Evolutionary conservation across 2,113 vertebrate genomes (phyloP).

Genomic region (Ahaetulla prasina): DNA sequence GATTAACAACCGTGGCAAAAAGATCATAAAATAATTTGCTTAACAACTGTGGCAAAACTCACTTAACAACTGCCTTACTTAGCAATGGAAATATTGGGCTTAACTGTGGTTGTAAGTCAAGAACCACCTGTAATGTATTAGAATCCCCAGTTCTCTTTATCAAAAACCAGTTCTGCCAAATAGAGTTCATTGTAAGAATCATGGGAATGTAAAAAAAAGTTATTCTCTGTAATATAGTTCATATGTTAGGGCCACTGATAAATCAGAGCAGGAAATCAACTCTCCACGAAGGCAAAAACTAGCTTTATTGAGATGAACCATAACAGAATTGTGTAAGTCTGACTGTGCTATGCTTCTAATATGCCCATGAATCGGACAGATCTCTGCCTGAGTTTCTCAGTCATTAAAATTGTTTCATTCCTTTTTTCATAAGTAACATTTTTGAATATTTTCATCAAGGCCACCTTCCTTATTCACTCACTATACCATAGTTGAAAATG

Average conservation of each 20-base stretch:
- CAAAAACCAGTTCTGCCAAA: background rate
- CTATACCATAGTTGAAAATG: background rate
- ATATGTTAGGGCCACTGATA: background rate
- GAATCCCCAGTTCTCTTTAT: background rate
- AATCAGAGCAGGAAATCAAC: background rate
- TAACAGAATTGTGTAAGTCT: background rate
- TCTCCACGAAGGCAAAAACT: background rate
- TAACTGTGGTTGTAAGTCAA: background rate
- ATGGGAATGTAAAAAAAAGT: background rate
- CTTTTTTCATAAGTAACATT: background rate
- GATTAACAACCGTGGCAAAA: background rate
- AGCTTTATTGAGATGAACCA: background rate
- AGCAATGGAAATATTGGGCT: background rate
- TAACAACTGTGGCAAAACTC: background rate
- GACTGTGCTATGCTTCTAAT: background rate
- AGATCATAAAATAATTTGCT: background rate
- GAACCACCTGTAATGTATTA: constrained; percentile 3
- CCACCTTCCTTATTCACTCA: background rate
- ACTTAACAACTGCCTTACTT: background rate
- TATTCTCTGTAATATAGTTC: background rate
- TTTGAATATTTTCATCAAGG: background rate
- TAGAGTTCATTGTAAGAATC: background rate
- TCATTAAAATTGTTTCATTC: background rate
- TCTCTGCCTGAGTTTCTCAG: background rate
- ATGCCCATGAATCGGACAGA: background rate